phyloP scores from a whole-genome alignment of 2,113 vertebrate genomes.

The Callionymus lyra region DNA sequence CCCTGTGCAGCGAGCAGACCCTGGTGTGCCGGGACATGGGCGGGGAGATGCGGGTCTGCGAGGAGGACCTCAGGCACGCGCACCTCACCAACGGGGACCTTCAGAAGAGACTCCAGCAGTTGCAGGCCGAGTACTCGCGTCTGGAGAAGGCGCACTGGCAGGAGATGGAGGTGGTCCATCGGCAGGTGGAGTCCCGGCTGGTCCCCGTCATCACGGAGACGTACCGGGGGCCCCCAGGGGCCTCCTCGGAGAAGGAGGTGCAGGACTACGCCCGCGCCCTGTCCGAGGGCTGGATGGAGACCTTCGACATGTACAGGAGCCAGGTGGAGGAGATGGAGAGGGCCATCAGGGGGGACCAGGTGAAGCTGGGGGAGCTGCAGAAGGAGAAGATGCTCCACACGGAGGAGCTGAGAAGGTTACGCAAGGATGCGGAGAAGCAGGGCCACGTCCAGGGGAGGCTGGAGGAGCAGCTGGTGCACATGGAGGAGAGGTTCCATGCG shows the following conservation, averaged over 20 bases:
- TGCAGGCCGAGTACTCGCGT: slow-evolving; percentile 64
- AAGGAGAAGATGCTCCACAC: slow-evolving; percentile 69
- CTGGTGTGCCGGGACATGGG: slow-evolving; percentile 57
- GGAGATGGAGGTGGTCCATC: slow-evolving; percentile 58
- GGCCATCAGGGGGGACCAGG: slow-evolving; percentile 62
- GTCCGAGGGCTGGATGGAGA: slow-evolving; percentile 73
- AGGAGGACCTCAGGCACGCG: slow-evolving; percentile 58
- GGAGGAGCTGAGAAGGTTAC: slow-evolving; percentile 69
- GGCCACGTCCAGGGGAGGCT: slow-evolving; percentile 66
- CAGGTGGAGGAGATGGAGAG: slow-evolving; percentile 76
- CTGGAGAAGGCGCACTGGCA: slow-evolving; percentile 68
- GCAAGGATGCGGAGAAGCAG: slow-evolving; percentile 65
- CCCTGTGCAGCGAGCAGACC: slow-evolving; percentile 57
- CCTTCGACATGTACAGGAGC: slow-evolving; percentile 73
- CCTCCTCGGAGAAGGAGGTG: slow-evolving; percentile 67
- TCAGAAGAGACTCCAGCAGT: slow-evolving; percentile 69
- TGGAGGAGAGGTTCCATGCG: slow-evolving; percentile 68
- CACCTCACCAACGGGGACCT: slow-evolving; percentile 63
- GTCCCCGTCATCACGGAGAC: slow-evolving; percentile 35
- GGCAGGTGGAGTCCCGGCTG: slow-evolving; percentile 51
- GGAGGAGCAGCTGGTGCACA: slow-evolving; percentile 70
- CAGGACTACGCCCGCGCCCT: slow-evolving; percentile 71
- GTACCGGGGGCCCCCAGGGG: slow-evolving; percentile 42
- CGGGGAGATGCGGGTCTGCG: slow-evolving; percentile 60
- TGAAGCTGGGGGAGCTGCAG: slow-evolving; percentile 65